Base-by-base conservation (phyloP, 2,888 invertebrate genomes). In the Chalcis sispes region DNA sequence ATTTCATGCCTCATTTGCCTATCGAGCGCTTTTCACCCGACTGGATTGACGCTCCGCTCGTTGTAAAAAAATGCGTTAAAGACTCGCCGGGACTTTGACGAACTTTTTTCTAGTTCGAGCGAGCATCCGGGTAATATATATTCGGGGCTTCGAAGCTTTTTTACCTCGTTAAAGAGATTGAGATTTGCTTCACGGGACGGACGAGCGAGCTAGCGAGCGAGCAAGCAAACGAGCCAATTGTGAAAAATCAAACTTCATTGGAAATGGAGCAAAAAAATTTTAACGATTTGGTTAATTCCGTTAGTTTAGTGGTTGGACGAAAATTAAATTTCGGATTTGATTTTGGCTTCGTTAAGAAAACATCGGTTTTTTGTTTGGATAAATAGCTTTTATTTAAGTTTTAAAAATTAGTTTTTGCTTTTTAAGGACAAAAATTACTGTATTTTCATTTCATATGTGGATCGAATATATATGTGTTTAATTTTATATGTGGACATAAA, bases 1-100 rank as follows among this genome's bases (percentile, higher is more conserved):
- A 84, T 83, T 83, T 83, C 81, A 83, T 79, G 84, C 79, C 64
- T 81, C 83, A 81, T 84, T 84, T 82, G 80, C 78, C 79, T 78
- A 67, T 74, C 79, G 81, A 84, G 80, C 83, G 83, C 82, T 82
- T 83, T 32, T 25, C 61, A 5, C 18, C 74, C 73, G 77, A 23
- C 66, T 69, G 54, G 65, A 61, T 29, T 40, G 65, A 46, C 56
- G 32, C 20, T 27, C 13, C 23, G 5, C 72, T 15, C 4, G 23
- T 52, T 23, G 52, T 29, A 50, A 58, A 73, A 66, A 75, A 50
- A 70, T 50, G 54, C 54, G 69, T 46, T 61, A 61, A 69, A 74
- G 62, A 70, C 56, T 40, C 36, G 0, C 0, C 36, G 29, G 20
- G 62, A 70, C 42, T 56, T 65, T 67, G 72, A 75, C 71, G 67